Evolutionary conservation across 2,797 vertebrate species (phyloP), one percentile per base, ranked within the genome.

Genomic region (Onychomys leucogaster): DNA sequence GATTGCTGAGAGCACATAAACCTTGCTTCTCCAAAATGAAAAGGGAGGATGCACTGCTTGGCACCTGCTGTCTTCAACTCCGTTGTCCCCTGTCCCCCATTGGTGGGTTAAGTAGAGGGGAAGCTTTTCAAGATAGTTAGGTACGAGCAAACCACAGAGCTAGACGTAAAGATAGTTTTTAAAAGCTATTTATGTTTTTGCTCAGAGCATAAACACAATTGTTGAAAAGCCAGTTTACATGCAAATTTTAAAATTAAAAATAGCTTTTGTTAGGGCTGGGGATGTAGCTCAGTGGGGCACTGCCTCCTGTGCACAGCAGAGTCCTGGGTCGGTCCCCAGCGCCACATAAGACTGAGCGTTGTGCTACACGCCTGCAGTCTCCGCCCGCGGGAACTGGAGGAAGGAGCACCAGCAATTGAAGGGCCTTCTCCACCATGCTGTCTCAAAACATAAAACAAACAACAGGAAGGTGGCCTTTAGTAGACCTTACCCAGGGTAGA

Each of bases 201-300:
- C 63, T 90, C n/a, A 32, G 78, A 83, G 32, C 49, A 10, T 37
- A 92, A 85, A 81, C 77, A 92, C 16, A 73, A 41, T 52, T 82
- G 61, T 67, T 41, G 57, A 80, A 92, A 90, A 92, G 84, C 71
- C 46, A 91, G 80, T 73, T 41, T 63, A 37, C 2, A 8, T 89
- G 41, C 69, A 73, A 77, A n/a, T 94, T 81, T 90, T 81, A 77
- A 89, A 43, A 63, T 92, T 46, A 67, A 71, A 95, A 76, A 16
- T 84, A 77, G 59, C 34, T 49, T 78, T 67, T 67, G 55, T 89
- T 59, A 12, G 46, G 34, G 59, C 59, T 80, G 25, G 76, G 61
- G 34, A 2, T 67, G 11, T 32, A 90, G 75, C 46, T 80, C 25
- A 4, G 23, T n/a, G 16, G 59, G 67, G 61, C 8, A 4, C n/a